Conservation (phyloP, 1,140 invertebrate species). For the Microplitis mediator region DNA sequence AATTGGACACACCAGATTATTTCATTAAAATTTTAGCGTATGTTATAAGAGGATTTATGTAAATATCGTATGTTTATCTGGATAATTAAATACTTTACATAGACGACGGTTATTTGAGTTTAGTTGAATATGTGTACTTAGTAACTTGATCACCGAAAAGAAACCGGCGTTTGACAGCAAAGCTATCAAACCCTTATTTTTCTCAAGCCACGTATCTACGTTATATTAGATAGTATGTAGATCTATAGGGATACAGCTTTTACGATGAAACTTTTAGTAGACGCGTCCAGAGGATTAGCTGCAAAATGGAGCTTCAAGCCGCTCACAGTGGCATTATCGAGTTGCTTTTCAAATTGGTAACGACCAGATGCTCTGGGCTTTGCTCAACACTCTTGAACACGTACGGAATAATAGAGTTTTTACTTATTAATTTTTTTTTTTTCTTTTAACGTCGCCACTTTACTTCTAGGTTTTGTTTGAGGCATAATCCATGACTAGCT, state of each 20-base stretch:
- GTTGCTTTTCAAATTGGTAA: conserved; percentile 1
- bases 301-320: background rate
- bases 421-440: background rate
- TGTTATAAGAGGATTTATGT: too few relatives aligned
- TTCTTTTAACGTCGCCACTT: background rate
- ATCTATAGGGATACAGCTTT: background rate
- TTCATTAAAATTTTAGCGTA: too few relatives aligned
- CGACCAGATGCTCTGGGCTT: background rate
- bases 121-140: too few relatives aligned
- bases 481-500: too few relatives aligned
- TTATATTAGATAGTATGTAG: background rate
- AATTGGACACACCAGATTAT: too few relatives aligned
- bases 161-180: background rate
- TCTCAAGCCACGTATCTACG: background rate
- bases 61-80: background rate
- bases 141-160: too few relatives aligned
- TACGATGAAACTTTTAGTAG: background rate
- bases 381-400: background rate
- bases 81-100: background rate
- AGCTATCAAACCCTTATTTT: background rate
- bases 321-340: background rate
- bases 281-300: background rate
- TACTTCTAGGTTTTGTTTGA: too few relatives aligned
- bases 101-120: too few relatives aligned
- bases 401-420: too few relatives aligned